These are phyloP conservation scores for Drosophila testacea DNA, from an alignment of 2,888 invertebrate genomes.

Conservation along the genomic window DNA sequence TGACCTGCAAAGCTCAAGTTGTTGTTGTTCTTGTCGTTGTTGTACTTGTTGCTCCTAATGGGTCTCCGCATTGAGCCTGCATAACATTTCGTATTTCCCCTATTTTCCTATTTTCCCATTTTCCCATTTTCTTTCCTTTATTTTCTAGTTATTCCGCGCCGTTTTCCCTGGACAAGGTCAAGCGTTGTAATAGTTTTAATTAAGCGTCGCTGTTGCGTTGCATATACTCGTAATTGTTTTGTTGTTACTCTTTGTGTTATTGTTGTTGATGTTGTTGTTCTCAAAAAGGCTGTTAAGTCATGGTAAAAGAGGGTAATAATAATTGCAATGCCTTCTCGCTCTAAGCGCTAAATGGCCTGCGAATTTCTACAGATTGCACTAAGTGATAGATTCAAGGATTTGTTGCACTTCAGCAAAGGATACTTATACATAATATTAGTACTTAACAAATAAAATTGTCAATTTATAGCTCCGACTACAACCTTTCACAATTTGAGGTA, in stretches of 20 bases:
- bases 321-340: conserved; percentile 9
- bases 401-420: not conserved
- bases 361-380: conserved; percentile 4
- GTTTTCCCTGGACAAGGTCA: conserved; percentile 49
- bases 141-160: conserved; percentile 6
- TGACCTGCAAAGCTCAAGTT: conserved; percentile 33
- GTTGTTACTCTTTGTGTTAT: not conserved
- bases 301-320: conserved; percentile 21
- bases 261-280: conserved; percentile 17
- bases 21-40: conserved; percentile 8
- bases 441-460: no score
- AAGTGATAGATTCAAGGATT: not conserved
- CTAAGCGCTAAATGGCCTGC: conserved; percentile 20
- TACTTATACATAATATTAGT: no score
- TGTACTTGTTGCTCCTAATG: conserved; percentile 24
- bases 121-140: conserved; percentile 7
- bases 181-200: conserved; percentile 63
- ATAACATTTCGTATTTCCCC: conserved; percentile 12
- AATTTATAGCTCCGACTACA: no score
- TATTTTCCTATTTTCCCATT: conserved; percentile 9
- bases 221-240: conserved; percentile 16
- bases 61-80: conserved; percentile 23
- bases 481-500: no score
- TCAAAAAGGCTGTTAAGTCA: conserved; percentile 28
- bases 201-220: conserved; percentile 33